Evolutionary conservation across 2,888 invertebrate species (phyloP), one percentile per base, ranked within the genome.

Genomic region (Drosophila ustulata): DNA sequence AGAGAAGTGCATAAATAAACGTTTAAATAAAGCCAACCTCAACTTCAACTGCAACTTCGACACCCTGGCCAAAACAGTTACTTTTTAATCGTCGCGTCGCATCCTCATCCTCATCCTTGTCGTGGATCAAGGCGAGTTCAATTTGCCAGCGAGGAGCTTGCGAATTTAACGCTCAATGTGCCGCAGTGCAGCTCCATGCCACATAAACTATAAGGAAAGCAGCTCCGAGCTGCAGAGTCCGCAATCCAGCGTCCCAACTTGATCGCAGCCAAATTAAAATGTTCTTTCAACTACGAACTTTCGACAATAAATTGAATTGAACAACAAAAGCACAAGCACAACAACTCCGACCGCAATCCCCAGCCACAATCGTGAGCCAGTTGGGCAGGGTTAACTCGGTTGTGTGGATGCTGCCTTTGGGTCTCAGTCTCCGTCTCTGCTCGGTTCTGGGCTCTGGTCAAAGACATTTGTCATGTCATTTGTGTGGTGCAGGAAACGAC

Each of bases 271-370:
- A 91, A 91, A 91, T 91, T 91, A 91, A 91, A 91, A 90, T 91
- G 91, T 91, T 91, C 88, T 90, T 91, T 91, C 91, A 91, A 91
- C 90, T 91, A 91, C 90, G 90, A 91, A 91, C 90, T 91, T 91
- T 90, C 85, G 89, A 84, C 82, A 77, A 87, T 87, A 87, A 87
- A 87, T 87, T 87, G 81, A 84, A 81, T 84, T 86, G 80, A 86
- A 86, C 83, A 86, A 88, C 86, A 88, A 88, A 82, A 81, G 88
- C 78, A 66, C 37, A 37, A 37, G 53, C 55, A 56, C 51, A 63
- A 43, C 50, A 50, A 46, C 50, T 39, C 46, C 53, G 52, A 41
- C 18, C 39, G 7, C 65, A 65, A 45, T 30, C 37, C 62, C 55
- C 39, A 37, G 25, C 66, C 50, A 55, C 55, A 64, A 18, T 61